Conservation (phyloP, 2,888 invertebrate species). For the Torymus tubicola region DNA sequence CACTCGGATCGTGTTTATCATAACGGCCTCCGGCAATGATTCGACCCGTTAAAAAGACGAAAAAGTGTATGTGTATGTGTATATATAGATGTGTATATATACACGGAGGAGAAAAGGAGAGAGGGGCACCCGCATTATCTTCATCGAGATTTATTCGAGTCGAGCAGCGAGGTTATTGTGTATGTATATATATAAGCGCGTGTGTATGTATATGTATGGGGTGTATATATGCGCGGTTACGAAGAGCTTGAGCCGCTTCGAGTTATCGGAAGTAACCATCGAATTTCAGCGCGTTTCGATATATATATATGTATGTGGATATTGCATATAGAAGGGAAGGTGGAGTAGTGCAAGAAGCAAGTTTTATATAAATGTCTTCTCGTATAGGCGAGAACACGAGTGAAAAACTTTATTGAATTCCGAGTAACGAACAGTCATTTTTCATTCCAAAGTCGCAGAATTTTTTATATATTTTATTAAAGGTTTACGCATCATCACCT, state of each 20-base stretch:
- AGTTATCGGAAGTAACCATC: conserved; percentile 51
- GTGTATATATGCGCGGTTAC: background rate
- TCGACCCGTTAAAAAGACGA: conserved; percentile 38
- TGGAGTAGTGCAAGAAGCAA: too few species aligned
- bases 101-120: background rate
- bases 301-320: too few species aligned
- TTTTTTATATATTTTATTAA: too few species aligned
- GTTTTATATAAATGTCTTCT: too few species aligned
- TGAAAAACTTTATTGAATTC: too few species aligned
- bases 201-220: too few species aligned
- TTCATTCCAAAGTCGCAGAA: too few species aligned
- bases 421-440: too few species aligned
- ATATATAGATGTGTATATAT: background rate
- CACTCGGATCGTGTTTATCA: conserved; percentile 43
- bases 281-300: conserved; percentile 48
- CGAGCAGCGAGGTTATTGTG: background rate
- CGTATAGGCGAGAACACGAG: too few species aligned
- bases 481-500: too few species aligned
- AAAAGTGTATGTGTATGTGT: background rate
- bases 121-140: conserved; percentile 47
- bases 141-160: conserved; percentile 51
- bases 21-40: conserved; percentile 46
- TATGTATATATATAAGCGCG: background rate
- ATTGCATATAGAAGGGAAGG: too few species aligned
- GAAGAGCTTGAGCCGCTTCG: conserved; percentile 26